Percentiles rank a stretch among this genome's conserved stretches.
These are phyloP conservation scores for Pollenia amentaria DNA, from an alignment of 2,888 invertebrate genomes.

Conservation along the genomic window DNA sequence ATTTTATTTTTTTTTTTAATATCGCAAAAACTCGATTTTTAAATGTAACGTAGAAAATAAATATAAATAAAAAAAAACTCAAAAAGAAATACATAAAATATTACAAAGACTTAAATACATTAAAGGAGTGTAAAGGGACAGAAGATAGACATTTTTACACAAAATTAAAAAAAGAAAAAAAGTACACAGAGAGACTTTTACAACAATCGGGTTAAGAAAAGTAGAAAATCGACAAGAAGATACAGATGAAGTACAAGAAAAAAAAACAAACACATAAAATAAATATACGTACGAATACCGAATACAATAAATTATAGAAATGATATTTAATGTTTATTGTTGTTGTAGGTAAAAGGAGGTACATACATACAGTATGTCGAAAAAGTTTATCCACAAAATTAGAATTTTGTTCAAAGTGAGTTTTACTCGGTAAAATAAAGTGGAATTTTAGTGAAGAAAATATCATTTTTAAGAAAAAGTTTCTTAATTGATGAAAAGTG, in stretches of 20 bases:
- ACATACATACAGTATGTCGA: not conserved
- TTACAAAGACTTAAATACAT: slow-evolving; percentile 37
- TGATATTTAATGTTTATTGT: slow-evolving; percentile 67
- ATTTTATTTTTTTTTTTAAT: slow-evolving; percentile 28
- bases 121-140: slow-evolving; percentile 60
- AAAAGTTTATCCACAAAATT: not conserved
- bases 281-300: slow-evolving; percentile 18
- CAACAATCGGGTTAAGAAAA: slow-evolving; percentile 57
- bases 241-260: slow-evolving; percentile 46
- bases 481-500: too few species aligned
- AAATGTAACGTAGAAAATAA: slow-evolving; percentile 49
- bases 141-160: slow-evolving; percentile 42
- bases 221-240: slow-evolving; percentile 53
- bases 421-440: too few species aligned
- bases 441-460: too few species aligned
- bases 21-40: slow-evolving; percentile 61
- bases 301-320: slow-evolving; percentile 71
- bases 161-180: slow-evolving; percentile 1
- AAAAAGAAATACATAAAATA: slow-evolving; percentile 52
- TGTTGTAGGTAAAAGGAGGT: slow-evolving; percentile 14
- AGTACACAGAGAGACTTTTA: slow-evolving; percentile 15
- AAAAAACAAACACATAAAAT: slow-evolving; percentile 21
- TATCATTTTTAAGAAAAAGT: too few species aligned
- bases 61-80: not conserved
- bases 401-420: too few species aligned